Evolutionary conservation across 2,113 vertebrate genomes (phyloP).

Genomic region (Thalassoma bifasciatum): DNA sequence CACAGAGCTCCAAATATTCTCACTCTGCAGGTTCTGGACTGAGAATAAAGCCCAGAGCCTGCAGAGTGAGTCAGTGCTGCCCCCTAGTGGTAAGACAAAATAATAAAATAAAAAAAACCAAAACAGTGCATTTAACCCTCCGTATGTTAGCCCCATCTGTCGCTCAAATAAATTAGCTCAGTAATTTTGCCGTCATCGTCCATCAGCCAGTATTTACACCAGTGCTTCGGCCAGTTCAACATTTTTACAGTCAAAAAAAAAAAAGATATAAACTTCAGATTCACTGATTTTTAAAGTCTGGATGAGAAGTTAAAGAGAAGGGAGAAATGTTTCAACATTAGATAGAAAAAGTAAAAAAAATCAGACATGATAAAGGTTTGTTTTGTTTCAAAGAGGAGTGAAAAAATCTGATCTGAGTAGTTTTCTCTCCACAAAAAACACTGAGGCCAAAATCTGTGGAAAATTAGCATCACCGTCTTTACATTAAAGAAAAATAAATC

Average conservation of each 20-base stretch:
- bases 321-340: background rate
- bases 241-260: conserved; percentile 3
- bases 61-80: background rate
- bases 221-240: conserved; percentile 61
- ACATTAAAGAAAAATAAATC: too few species aligned
- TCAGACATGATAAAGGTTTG: background rate
- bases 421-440: background rate
- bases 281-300: conserved; percentile 5
- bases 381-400: background rate
- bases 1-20: background rate
- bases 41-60: background rate
- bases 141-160: background rate
- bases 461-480: too few species aligned
- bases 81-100: conserved; percentile 50
- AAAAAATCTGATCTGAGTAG: background rate
- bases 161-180: conserved; percentile 64
- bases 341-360: conserved; percentile 18
- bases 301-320: conserved; percentile 14
- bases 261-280: background rate
- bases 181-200: conserved; percentile 10
- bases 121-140: conserved; percentile 41
- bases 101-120: too few species aligned
- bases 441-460: too few species aligned
- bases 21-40: background rate
- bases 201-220: conserved; percentile 62